Conservation (phyloP, 1,140 invertebrate genomes). For the Uloborus diversus region DNA sequence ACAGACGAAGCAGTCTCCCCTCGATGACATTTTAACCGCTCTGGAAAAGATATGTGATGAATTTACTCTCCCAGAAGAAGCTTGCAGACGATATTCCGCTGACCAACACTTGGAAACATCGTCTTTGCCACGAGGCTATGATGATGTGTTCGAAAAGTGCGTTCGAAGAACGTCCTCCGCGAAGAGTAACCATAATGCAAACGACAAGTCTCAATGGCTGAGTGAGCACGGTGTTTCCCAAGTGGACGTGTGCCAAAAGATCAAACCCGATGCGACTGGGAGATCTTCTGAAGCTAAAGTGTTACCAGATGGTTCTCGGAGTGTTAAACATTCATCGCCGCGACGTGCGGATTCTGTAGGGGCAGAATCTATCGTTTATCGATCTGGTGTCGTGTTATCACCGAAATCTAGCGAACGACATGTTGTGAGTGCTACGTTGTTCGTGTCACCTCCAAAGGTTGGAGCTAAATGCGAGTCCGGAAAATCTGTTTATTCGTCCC, state of each 20-base stretch:
- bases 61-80: constrained; percentile 5
- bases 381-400: constrained; percentile 7
- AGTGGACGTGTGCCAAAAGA: neutral
- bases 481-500: neutral
- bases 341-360: neutral
- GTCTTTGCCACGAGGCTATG: neutral
- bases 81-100: neutral
- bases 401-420: constrained; percentile 9
- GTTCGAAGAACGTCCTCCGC: neutral
- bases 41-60: constrained; percentile 52
- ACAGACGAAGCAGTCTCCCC: constrained; percentile 12
- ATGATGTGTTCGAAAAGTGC: constrained; percentile 17
- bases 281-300: neutral
- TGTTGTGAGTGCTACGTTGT: constrained; percentile 14
- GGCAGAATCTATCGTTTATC: constrained; percentile 13
- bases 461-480: neutral
- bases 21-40: constrained; percentile 49
- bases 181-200: neutral
- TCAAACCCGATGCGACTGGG: neutral
- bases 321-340: neutral
- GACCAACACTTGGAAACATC: neutral
- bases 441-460: constrained; percentile 18
- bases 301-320: neutral
- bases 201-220: neutral
- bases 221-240: neutral